Evolutionary conservation across 2,113 vertebrate genomes (phyloP).

Genomic region (Odontesthes bonariensis): DNA sequence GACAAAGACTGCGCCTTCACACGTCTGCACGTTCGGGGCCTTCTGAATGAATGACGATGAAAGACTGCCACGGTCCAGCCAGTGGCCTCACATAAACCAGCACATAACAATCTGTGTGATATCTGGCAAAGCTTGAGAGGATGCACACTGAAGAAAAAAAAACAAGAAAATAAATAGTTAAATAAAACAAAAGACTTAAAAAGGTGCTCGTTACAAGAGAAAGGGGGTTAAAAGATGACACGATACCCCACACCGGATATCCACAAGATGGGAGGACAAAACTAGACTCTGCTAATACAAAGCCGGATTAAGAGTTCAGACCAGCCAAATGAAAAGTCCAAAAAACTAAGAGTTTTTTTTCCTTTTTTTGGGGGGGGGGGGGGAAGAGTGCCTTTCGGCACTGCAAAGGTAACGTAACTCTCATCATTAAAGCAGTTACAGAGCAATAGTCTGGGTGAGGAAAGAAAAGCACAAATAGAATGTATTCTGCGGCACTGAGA

Average conservation of each 20-base stretch:
- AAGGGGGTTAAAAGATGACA: background rate
- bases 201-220: background rate
- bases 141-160: constrained; percentile 3
- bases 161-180: background rate
- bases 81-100: constrained; percentile 44
- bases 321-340: background rate
- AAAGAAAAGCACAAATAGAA: background rate
- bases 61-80: constrained; percentile 36
- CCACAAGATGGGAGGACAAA: background rate
- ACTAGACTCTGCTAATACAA: background rate
- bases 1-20: constrained; percentile 10
- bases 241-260: background rate
- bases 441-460: background rate
- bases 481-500: background rate
- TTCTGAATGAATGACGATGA: constrained; percentile 47
- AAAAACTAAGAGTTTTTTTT: background rate
- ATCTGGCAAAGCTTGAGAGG: constrained; percentile 13
- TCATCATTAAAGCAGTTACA: no score
- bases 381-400: no score
- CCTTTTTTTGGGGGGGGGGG: no score
- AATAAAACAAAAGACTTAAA: background rate
- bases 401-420: no score
- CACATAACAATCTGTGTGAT: constrained; percentile 60
- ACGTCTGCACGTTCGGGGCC: constrained; percentile 10
- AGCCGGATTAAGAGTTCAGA: background rate